A percentile compares a stretch with the other conserved stretches of the same genome.
Conservation (phyloP, 2,797 vertebrate species). For the Podarcis siculus region DNA sequence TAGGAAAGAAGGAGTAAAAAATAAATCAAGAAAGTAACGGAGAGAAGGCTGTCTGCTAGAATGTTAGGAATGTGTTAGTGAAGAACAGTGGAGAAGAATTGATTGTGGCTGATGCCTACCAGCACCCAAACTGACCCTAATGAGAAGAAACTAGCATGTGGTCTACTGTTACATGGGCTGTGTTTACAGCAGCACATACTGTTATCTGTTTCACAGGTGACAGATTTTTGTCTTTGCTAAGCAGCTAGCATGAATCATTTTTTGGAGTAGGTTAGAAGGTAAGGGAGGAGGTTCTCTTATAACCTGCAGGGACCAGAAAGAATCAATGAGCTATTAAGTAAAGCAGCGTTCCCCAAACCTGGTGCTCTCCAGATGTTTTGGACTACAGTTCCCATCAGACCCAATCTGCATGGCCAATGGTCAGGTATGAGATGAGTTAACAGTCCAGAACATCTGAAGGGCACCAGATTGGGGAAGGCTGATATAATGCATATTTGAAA, state of each 20-base stretch:
- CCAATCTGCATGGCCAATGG: not conserved
- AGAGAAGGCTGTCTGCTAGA: slow-evolving; percentile 33
- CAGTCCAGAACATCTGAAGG: not conserved
- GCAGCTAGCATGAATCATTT: accelerated
- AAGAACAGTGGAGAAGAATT: not conserved
- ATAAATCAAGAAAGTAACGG: not conserved
- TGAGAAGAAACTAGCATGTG: not conserved
- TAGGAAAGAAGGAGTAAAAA: slow-evolving; percentile 60
- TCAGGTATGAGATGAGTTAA: not conserved
- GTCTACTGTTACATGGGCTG: not conserved
- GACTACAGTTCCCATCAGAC: not conserved
- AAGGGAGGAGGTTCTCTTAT: not conserved
- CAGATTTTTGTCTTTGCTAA: not conserved
- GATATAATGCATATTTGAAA: not conserved
- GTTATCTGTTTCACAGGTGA: not conserved
- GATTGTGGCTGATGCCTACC: not conserved
- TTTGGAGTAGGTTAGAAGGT: not conserved
- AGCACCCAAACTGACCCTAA: not conserved
- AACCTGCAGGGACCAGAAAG: not conserved
- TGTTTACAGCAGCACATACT: not conserved
- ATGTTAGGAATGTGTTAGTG: not conserved
- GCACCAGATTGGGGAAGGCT: not conserved
- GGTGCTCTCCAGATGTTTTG: not conserved
- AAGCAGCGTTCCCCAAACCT: not conserved
- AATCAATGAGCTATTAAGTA: not conserved